Percentiles rank a stretch among this genome's conserved stretches.
phyloP scores from a whole-genome alignment of 2,797 vertebrate species.

The Mormyrus hasselquistii region DNA sequence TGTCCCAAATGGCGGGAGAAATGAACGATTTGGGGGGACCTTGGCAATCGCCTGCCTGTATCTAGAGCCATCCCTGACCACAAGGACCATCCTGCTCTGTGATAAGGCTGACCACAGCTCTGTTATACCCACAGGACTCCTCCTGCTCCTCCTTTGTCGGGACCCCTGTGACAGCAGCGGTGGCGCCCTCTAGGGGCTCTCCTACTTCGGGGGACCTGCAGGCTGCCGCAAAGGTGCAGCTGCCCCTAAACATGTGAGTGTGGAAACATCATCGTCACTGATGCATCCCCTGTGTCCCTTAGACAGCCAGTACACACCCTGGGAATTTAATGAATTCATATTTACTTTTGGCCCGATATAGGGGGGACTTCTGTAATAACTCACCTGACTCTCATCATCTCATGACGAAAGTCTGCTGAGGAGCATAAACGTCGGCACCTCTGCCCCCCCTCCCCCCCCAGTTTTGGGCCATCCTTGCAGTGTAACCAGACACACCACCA shows the following conservation, averaged over 20 bases:
- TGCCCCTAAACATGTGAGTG: conserved; percentile 93
- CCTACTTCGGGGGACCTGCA: conserved; percentile 78
- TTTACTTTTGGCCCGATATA: background rate
- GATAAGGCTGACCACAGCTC: background rate
- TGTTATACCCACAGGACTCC: conserved; percentile 68
- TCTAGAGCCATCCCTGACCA: background rate
- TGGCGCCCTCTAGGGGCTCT: conserved; percentile 70
- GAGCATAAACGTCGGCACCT: background rate
- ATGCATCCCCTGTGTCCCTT: background rate
- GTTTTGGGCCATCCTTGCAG: background rate
- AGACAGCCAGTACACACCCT: background rate
- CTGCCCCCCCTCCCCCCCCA: background rate
- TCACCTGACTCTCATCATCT: conserved; percentile 44
- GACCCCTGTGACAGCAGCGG: conserved; percentile 60
- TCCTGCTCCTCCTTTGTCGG: conserved; percentile 62
- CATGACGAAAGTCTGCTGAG: conserved; percentile 7
- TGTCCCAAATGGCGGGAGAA: background rate
- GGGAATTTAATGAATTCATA: background rate
- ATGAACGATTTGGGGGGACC: background rate
- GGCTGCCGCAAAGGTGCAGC: conserved; percentile 81
- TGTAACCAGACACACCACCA: background rate
- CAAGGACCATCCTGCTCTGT: background rate
- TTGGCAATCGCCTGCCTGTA: background rate
- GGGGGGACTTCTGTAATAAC: conserved; percentile 35
- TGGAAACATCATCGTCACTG: background rate